Evolutionary conservation across 2,888 invertebrate species (phyloP).

Genomic region (Drosophila putrida): DNA sequence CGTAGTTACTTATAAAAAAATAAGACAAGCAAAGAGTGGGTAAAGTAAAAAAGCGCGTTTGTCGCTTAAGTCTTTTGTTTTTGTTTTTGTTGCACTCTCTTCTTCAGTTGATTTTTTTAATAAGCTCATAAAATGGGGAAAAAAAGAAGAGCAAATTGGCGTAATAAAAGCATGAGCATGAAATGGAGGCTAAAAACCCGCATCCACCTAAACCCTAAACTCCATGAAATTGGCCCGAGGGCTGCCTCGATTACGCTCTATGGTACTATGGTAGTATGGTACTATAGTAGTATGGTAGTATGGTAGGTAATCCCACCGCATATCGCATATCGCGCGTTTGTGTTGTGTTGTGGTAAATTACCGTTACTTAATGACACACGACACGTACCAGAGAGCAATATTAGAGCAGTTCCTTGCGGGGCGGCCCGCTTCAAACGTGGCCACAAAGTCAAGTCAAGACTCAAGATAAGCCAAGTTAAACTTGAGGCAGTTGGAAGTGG

Average conservation of each 20-base stretch:
- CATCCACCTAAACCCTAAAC: conserved; percentile 18
- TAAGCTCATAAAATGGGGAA: conserved; percentile 49
- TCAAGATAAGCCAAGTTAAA: conserved; percentile 45
- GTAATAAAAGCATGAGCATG: conserved; percentile 56
- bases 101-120: conserved; percentile 23
- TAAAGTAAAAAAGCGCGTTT: conserved; percentile 24
- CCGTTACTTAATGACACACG: conserved; percentile 73
- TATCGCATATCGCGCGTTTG: conserved; percentile 51
- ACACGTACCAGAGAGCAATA: conserved; percentile 51
- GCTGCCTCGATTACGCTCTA: neutral
- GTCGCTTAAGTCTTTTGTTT: conserved; percentile 63
- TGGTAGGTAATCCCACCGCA: conserved; percentile 1
- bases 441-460: conserved; percentile 32
- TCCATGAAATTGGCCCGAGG: conserved; percentile 4
- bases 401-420: conserved; percentile 4
- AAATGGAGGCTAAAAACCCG: conserved; percentile 53
- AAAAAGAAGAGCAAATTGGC: conserved; percentile 55
- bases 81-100: neutral
- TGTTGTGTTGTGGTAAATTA: conserved; percentile 61
- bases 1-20: neutral
- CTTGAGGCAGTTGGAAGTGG: conserved; percentile 24
- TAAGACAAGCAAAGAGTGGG: neutral
- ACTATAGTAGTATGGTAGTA: conserved; percentile 1
- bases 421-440: conserved; percentile 55
- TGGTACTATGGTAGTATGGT: neutral